A percentile compares a stretch with the other conserved stretches of the same genome.
Evolutionary conservation across 2,113 vertebrate species (phyloP).

Genomic region (Anoplopoma fimbria): DNA sequence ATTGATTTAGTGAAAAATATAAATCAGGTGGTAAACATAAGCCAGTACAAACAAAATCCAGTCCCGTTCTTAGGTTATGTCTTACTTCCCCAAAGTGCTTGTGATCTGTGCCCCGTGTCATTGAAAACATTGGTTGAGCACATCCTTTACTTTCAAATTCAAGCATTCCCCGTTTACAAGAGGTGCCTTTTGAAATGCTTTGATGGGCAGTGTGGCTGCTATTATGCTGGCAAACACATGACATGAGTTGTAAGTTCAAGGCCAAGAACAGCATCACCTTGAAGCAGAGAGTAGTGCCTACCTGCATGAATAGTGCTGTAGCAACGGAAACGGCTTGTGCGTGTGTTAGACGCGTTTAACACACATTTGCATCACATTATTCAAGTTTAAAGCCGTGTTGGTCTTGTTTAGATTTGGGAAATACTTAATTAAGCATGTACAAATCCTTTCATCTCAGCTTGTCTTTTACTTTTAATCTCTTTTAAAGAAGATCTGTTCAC

Average conservation of each 20-base stretch:
- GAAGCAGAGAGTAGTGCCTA: conserved; percentile 23
- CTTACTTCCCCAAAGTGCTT: conserved; percentile 5
- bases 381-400: background rate
- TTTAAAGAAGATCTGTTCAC: background rate
- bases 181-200: conserved; percentile 26
- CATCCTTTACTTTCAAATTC: conserved; percentile 28
- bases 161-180: conserved; percentile 13
- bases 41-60: background rate
- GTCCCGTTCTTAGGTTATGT: background rate
- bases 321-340: conserved; percentile 6
- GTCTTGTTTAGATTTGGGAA: background rate
- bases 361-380: conserved; percentile 1
- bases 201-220: conserved; percentile 9
- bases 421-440: background rate
- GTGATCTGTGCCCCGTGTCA: background rate
- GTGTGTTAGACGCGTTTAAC: background rate
- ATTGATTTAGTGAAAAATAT: background rate
- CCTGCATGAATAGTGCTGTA: conserved; percentile 13
- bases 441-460: background rate
- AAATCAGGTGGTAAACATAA: conserved; percentile 13
- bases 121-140: conserved; percentile 18
- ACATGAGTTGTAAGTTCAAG: conserved; percentile 54
- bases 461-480: background rate
- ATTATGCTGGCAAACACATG: conserved; percentile 37
- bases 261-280: conserved; percentile 60